Base-by-base conservation (phyloP, 2,113 vertebrate species). In the Maccullochella peelii region DNA sequence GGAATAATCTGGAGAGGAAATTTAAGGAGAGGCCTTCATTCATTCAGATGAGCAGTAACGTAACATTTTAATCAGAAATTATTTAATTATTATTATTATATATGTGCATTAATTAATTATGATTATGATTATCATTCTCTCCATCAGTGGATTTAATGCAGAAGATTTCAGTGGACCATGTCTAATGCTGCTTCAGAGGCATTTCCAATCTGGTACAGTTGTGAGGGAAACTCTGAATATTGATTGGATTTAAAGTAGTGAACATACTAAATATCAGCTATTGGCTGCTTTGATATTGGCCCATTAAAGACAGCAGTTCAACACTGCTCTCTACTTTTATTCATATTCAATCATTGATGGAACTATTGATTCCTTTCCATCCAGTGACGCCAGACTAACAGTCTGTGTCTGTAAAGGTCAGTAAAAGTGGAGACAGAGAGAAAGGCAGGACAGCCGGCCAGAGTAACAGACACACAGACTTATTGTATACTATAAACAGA, bases 401-500 rank as follows among this genome's bases (percentile, higher is more conserved):
- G 83, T 78, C 85, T 90, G 78, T 78, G 90, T 85, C 85, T 80
- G 85, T 52, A 80, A 86, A 86, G 88, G 86, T 90, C 89, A 89
- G 80, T 76, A 73, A 80, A 86, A 75, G 77, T 68, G 25, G 44
- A 84, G 79, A 83, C 54, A 25, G 38, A 47, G 25, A 49, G 55
- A 55, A 4, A 30, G 42, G 30, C 0, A 0, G 80, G 73, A 27
- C 62, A 10, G 63, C 12, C 9, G 15, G 20, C n/a, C 61, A 1
- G 10, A 71, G 54, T 57, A 69, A 87, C 77, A 49, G 68, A 58
- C 27, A 33, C 25, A 72, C 81, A 4, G 1, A 9, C 67, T n/a
- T n/a, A n/a, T n/a, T n/a, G n/a, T n/a, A n/a, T n/a, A 68, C 66
- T 47, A 84, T n/a, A 6, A 73, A 77, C 63, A 83, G 78, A 47